phyloP scores from a whole-genome alignment of 2,888 invertebrate species.

The Miltochrista miniata region DNA sequence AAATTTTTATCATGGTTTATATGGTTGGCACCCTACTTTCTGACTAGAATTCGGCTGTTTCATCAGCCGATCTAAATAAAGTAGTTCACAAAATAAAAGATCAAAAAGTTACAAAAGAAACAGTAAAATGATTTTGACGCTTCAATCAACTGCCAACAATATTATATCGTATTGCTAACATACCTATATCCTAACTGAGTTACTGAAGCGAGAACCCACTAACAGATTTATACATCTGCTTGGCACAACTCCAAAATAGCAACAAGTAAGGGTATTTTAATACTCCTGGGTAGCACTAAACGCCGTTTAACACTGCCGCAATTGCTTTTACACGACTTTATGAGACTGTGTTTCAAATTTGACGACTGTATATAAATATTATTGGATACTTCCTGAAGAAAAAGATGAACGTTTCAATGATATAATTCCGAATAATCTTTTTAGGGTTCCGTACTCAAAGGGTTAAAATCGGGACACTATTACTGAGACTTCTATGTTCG shows the following conservation, averaged over 20 bases:
- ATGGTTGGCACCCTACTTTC: no score
- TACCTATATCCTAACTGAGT: slow-evolving; percentile 3
- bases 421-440: no score
- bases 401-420: no score
- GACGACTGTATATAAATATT: slow-evolving; percentile 10
- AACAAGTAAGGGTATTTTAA: slow-evolving; percentile 43
- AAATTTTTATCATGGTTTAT: no score
- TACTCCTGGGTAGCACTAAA: slow-evolving; percentile 29
- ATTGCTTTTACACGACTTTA: slow-evolving; percentile 27
- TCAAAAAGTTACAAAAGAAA: background rate
- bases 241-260: slow-evolving; percentile 39
- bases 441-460: no score
- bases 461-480: no score
- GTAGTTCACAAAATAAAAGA: background rate
- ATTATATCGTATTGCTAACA: slow-evolving; percentile 11
- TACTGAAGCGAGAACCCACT: slow-evolving; percentile 18
- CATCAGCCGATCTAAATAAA: background rate
- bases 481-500: no score
- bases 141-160: slow-evolving; percentile 2
- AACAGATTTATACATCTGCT: slow-evolving; percentile 33
- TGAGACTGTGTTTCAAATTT: slow-evolving; percentile 14
- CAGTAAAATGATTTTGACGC: background rate
- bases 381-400: background rate
- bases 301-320: slow-evolving; percentile 30
- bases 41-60: background rate